Base-by-base conservation (phyloP, 2,888 invertebrate genomes). In the Matsumyia berberina region DNA sequence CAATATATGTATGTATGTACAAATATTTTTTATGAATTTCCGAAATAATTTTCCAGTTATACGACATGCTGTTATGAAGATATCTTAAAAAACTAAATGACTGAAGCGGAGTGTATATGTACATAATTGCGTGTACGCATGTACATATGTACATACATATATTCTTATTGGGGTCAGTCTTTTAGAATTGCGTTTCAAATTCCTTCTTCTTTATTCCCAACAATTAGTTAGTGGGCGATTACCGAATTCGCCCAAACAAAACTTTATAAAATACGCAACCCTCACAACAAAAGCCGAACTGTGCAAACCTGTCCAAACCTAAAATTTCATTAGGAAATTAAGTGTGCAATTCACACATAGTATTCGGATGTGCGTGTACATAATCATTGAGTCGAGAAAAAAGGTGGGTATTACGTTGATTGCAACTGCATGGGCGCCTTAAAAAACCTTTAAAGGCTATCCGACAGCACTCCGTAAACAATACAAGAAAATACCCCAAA, bases 361-460 rank as follows among this genome's bases (percentile, higher is more conserved):
- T 17, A 8, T 7, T 8, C 8, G 15, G 1, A 8, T 7, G 17
- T 44, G 44, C 44, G 8, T 5, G 8, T 7, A 17, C 17, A 44
- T 44, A 24, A 24, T 24, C 24, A 24, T 24, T 4, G 24, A 24
- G 4, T 24, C 24, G 24, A n/a, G n/a, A 24, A 24, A 1, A 24
- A 24, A 24, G 24, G 4, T 24, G 24, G 24, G 17, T 5, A 49
- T 49, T 24, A 29, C n/a, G 46, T 46, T 46, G 29, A 7, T 31
- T n/a, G 12, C 51, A 51, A 29, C 6, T 51, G 8, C 29, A 51
- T 12, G n/a, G 6, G 51, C 29, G 29, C 15, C 5, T 19, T 5
- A 3, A 37, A 57, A 55, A 55, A 55, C 19, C 24, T 24, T 11
- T 55, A 3, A 3, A 39, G 24, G 39, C 2, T 58, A 24, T 58